These are phyloP conservation scores for Zhengitettix transpicula DNA, from an alignment of 2,888 invertebrate genomes.

Conservation along the genomic window DNA sequence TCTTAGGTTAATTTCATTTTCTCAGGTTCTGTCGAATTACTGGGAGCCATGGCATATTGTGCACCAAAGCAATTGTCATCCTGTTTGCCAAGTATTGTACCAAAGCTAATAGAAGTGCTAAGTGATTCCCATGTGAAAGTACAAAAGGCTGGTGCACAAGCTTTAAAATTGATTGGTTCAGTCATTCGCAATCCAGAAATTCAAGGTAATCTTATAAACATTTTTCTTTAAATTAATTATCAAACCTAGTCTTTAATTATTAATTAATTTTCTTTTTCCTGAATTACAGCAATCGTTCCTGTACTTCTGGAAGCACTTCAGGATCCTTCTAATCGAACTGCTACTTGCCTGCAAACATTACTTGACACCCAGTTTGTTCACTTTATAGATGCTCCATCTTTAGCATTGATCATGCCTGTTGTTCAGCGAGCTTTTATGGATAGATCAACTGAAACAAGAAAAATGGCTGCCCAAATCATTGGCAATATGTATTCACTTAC, in stretches of 20 bases:
- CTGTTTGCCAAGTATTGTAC: conserved; percentile 94
- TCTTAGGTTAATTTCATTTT: not conserved
- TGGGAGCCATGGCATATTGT: conserved; percentile 97
- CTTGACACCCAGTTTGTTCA: conserved; percentile 96
- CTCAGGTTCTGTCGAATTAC: conserved; percentile 77
- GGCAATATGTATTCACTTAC: conserved; percentile 99
- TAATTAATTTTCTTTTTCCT: not conserved
- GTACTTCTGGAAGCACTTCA: conserved; percentile 78
- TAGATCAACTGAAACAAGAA: conserved; percentile 91
- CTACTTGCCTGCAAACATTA: conserved; percentile 78
- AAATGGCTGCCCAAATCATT: conserved; percentile 99
- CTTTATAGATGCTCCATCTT: conserved; percentile 95
- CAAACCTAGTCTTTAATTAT: not conserved
- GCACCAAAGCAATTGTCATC: conserved; percentile 97
- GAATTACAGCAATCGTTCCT: conserved; percentile 56
- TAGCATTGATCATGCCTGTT: conserved; percentile 98
- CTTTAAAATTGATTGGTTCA: conserved; percentile 87
- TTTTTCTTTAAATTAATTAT: not conserved
- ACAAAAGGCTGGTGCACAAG: conserved; percentile 91
- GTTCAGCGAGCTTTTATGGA: conserved; percentile 96
- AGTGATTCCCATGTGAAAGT: conserved; percentile 96
- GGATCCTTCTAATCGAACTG: conserved; percentile 91
- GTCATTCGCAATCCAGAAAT: conserved; percentile 98
- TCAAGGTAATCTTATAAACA: conserved; percentile 38
- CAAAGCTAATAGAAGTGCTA: conserved; percentile 88